Conservation (phyloP, 2,113 vertebrate species). For the Eurypyga helias region DNA sequence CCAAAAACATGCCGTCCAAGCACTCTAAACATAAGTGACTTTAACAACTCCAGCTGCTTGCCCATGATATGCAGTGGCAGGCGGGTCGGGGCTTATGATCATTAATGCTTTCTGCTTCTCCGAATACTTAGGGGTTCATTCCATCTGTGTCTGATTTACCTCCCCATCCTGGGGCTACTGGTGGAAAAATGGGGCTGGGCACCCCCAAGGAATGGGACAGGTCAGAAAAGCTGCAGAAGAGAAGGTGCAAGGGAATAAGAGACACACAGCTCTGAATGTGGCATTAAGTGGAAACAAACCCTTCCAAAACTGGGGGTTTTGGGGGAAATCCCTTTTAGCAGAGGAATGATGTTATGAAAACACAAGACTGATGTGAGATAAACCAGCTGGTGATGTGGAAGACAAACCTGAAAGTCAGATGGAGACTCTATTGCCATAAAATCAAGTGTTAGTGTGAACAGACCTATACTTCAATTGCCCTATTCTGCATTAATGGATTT, state of each 20-base stretch:
- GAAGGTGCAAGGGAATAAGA: not conserved
- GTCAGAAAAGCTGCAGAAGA: not conserved
- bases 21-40: not conserved
- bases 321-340: not conserved
- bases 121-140: not conserved
- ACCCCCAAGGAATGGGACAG: rapidly evolving
- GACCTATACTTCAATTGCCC: not conserved
- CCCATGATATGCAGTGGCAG: not conserved
- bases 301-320: not conserved
- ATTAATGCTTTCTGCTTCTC: not conserved
- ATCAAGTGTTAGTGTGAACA: not conserved
- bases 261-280: rapidly evolving
- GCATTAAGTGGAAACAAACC: not conserved
- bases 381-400: not conserved
- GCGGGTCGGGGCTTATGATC: not conserved
- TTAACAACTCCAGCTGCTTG: not conserved
- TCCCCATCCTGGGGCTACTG: not conserved
- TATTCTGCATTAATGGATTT: not conserved
- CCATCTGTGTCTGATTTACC: not conserved
- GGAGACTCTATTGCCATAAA: not conserved
- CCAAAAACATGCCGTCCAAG: not conserved
- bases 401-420: not conserved
- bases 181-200: not conserved
- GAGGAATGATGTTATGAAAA: not conserved
- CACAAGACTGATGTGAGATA: not conserved